Conservation (phyloP, 2,888 invertebrate species). For the Chirona hameri region DNA sequence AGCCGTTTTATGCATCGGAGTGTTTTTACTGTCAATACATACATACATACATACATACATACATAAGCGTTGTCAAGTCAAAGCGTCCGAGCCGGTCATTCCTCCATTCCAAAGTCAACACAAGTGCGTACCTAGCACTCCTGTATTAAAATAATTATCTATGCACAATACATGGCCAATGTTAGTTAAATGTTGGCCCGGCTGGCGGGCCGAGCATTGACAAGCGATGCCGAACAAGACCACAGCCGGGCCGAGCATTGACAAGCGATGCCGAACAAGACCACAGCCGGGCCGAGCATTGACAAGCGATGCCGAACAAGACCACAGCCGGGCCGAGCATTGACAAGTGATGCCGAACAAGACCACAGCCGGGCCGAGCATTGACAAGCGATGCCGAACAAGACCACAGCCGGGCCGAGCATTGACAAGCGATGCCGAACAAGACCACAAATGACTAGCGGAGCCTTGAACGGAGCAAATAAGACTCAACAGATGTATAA, state of each 20-base stretch:
- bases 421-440: slow-evolving; percentile 9
- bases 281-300: slow-evolving; percentile 6
- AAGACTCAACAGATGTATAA: slow-evolving; percentile 23
- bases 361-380: slow-evolving; percentile 9
- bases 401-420: neutral
- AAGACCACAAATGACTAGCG: slow-evolving; percentile 27
- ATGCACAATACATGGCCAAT: slow-evolving; percentile 12
- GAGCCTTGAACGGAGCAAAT: slow-evolving; percentile 13
- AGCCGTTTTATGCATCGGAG: too few relatives aligned
- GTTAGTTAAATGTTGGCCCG: slow-evolving; percentile 13
- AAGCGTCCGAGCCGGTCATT: too few relatives aligned
- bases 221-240: slow-evolving; percentile 26
- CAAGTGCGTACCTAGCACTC: neutral
- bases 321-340: slow-evolving; percentile 9
- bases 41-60: too few relatives aligned
- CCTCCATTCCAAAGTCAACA: neutral
- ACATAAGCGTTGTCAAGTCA: too few relatives aligned
- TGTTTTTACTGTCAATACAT: too few relatives aligned
- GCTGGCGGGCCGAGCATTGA: neutral
- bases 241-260: slow-evolving; percentile 6
- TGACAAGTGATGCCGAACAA: slow-evolving; percentile 23
- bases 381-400: slow-evolving; percentile 26
- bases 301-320: slow-evolving; percentile 26
- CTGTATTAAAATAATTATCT: slow-evolving; percentile 29
- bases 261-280: slow-evolving; percentile 26